Base-by-base conservation (phyloP, 2,113 vertebrate species). In the Kryptolebias marmoratus region DNA sequence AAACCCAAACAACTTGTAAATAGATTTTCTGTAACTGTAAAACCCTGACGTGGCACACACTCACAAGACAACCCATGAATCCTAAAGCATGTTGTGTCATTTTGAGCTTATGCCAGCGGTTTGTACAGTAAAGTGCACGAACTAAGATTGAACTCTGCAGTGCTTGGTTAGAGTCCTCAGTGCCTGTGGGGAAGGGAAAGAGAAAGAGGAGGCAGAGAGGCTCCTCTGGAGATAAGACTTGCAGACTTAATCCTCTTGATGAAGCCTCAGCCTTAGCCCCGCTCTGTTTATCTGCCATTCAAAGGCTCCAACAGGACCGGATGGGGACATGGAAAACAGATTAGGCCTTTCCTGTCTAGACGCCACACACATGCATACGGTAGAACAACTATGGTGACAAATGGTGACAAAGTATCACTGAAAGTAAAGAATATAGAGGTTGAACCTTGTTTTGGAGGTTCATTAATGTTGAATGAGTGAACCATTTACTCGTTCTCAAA, bases 261-360 rank as follows among this genome's bases (percentile, higher is more conserved):
- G 87, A 87, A 87, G 84, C 81, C 75, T 81, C 82, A 80, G 85
- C 83, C 81, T 82, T 69, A 69, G 83, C 82, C 81, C 72, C 18
- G 53, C 80, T 86, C 87, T 89, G 90, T 90, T 89, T 92, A 90
- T 91, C 89, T 88, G 84, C 78, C 87, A 89, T 86, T 87, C 87
- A 88, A 83, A 87, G 71, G 75, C 88, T 83, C 76, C 86, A 79
- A 85, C 87, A 88, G 85, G 48, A 86, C 75, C 69, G 76, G 77
- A 85, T 74, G 85, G 85, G 80, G 84, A 86, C 88, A 88, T 76
- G 84, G 87, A 79, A 86, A 87, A 88, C 63, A 90, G 88, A 90
- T 91, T 88, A 86, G 81, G 55, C 73, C 59, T 36, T 83, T 89
- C 47, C 77, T 53, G 88, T 90, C 87, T 89, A 90, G 83, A 90